A percentile compares a stretch with the other conserved stretches of the same genome.
Conservation (phyloP, 1,140 invertebrate genomes). For the Charaxes varanes region DNA sequence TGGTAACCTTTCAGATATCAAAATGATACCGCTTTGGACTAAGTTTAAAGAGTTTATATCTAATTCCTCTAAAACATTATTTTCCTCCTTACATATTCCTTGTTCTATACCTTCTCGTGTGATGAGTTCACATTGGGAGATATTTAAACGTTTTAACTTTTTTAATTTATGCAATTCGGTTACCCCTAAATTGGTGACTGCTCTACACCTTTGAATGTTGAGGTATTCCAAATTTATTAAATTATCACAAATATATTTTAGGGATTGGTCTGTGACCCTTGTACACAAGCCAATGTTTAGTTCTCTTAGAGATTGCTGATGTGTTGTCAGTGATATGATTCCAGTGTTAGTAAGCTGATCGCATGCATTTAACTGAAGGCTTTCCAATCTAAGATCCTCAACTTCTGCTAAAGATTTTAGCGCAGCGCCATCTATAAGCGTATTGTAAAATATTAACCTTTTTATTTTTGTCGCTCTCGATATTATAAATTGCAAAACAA, state of each 20-base stretch:
- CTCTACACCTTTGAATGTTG: constrained; percentile 76
- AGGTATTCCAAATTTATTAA: constrained; percentile 74
- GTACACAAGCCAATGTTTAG: constrained; percentile 79
- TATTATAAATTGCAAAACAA: constrained; percentile 76
- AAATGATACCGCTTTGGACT: constrained; percentile 76
- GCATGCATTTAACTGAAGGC: constrained; percentile 76
- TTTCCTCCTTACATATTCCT: constrained; percentile 72
- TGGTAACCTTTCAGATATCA: constrained; percentile 73
- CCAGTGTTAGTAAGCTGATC: constrained; percentile 79
- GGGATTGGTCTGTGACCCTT: constrained; percentile 77
- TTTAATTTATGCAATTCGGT: constrained; percentile 71
- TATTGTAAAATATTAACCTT: constrained; percentile 78
- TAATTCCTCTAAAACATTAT: constrained; percentile 66
- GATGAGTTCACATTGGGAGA: constrained; percentile 80
- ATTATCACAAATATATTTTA: constrained; percentile 75
- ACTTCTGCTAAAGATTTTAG: constrained; percentile 74
- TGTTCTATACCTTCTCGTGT: constrained; percentile 75
- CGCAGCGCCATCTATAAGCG: constrained; percentile 78
- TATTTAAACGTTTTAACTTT: constrained; percentile 76
- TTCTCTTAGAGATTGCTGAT: constrained; percentile 75
- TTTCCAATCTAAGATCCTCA: constrained; percentile 73
- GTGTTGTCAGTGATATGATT: constrained; percentile 71
- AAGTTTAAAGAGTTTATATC: constrained; percentile 78
- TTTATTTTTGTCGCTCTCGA: constrained; percentile 74
- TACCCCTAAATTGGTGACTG: constrained; percentile 77